These are phyloP conservation scores for Anhinga rufa DNA, from an alignment of 2,113 vertebrate species.

Conservation along the genomic window DNA sequence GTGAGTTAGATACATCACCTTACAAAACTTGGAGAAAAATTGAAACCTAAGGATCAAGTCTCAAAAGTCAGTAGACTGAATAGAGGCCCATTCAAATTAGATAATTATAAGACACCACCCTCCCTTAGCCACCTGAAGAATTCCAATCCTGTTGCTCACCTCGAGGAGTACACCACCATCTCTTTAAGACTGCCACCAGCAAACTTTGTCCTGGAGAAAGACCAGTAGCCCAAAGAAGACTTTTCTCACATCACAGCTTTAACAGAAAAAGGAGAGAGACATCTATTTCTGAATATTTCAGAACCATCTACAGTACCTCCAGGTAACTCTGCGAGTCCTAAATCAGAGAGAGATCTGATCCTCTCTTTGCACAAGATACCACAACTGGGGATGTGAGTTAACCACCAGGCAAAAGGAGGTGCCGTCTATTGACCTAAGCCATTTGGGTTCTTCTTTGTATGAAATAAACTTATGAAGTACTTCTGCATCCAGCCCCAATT, in stretches of 20 bases:
- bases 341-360: neutral
- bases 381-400: neutral
- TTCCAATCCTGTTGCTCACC: neutral
- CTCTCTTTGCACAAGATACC: neutral
- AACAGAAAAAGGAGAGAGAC: neutral
- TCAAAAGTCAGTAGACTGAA: neutral
- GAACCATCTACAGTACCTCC: neutral
- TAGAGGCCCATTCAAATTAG: neutral
- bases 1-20: neutral
- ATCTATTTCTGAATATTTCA: neutral
- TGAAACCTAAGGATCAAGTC: neutral
- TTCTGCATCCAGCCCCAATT: neutral
- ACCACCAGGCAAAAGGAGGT: neutral
- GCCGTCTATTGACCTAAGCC: neutral
- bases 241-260: neutral
- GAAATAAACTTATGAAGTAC: neutral
- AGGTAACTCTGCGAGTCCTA: neutral
- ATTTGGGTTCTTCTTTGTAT: neutral
- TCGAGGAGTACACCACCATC: neutral
- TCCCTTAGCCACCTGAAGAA: neutral
- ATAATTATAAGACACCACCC: neutral
- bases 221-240: neutral
- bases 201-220: neutral
- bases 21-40: neutral
- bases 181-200: neutral